phyloP scores from a whole-genome alignment of 2,888 invertebrate genomes.

The Strigamia transsilvanica region DNA sequence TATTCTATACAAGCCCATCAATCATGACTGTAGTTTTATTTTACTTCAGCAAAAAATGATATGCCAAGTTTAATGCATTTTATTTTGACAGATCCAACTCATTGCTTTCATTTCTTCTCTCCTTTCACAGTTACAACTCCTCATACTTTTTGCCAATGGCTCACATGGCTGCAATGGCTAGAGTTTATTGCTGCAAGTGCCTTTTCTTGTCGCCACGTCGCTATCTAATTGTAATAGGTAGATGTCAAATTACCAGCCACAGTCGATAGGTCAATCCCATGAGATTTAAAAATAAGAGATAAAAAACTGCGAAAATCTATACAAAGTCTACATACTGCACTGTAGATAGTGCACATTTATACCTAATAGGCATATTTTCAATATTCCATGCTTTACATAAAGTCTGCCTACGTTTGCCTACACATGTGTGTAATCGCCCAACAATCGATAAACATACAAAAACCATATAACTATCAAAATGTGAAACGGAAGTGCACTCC shows the following conservation, averaged over 20 bases:
- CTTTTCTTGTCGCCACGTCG: conserved; percentile 46
- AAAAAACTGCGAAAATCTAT: background rate
- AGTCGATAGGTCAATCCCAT: conserved; percentile 25
- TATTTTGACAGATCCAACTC: conserved; percentile 42
- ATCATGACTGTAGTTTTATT: background rate
- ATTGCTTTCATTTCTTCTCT: conserved; percentile 13
- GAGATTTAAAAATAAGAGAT: background rate
- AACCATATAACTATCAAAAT: background rate
- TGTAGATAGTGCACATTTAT: too few species aligned
- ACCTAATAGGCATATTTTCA: too few species aligned
- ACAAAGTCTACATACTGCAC: too few species aligned
- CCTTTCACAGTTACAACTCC: background rate
- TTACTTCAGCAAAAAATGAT: background rate
- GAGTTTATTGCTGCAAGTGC: conserved; percentile 37
- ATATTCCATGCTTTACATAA: too few species aligned
- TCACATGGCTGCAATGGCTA: conserved; percentile 13
- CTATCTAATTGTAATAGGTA: conserved; percentile 43
- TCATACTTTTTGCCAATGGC: background rate
- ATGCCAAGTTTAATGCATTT: conserved; percentile 25
- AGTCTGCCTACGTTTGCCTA: too few species aligned
- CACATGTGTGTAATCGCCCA: background rate
- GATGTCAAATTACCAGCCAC: conserved; percentile 35
- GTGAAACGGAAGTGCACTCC: background rate
- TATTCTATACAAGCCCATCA: background rate
- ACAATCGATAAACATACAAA: conserved; percentile 19